Conservation (phyloP, 2,888 invertebrate species). For the Eulithis prunata region DNA sequence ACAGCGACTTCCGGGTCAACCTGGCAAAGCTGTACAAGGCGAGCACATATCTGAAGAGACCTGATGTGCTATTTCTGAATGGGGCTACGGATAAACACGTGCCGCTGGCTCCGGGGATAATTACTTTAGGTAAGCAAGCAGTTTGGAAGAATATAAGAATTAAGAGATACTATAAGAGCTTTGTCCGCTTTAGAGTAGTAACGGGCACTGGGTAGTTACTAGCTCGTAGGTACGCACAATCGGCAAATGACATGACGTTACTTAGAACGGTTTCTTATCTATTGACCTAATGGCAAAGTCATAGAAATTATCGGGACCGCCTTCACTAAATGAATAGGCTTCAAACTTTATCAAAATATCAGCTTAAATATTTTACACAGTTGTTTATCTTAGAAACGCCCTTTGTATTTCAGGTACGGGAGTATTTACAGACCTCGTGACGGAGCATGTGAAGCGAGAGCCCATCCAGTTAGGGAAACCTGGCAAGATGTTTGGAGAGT, state of each 20-base stretch:
- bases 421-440: conserved; percentile 69
- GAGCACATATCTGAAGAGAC: conserved; percentile 70
- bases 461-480: conserved; percentile 82
- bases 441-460: conserved; percentile 61
- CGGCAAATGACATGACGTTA: no score
- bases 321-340: no score
- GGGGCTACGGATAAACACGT: conserved; percentile 77
- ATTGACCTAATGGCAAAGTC: no score
- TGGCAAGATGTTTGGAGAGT: conserved; percentile 68
- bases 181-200: no score
- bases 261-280: no score
- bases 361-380: neutral
- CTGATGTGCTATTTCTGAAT: conserved; percentile 79
- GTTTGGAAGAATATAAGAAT: no score
- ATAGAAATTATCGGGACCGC: no score
- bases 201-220: no score
- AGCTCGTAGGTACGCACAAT: no score
- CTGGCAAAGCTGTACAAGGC: conserved; percentile 80
- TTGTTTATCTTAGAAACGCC: neutral
- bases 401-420: conserved; percentile 64
- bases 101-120: conserved; percentile 57
- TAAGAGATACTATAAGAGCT: no score
- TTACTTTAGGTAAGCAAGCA: conserved; percentile 63
- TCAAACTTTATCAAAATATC: no score
- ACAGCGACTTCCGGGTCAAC: conserved; percentile 79